Conservation (phyloP, 2,888 invertebrate genomes). For the Perithous albicinctus region DNA sequence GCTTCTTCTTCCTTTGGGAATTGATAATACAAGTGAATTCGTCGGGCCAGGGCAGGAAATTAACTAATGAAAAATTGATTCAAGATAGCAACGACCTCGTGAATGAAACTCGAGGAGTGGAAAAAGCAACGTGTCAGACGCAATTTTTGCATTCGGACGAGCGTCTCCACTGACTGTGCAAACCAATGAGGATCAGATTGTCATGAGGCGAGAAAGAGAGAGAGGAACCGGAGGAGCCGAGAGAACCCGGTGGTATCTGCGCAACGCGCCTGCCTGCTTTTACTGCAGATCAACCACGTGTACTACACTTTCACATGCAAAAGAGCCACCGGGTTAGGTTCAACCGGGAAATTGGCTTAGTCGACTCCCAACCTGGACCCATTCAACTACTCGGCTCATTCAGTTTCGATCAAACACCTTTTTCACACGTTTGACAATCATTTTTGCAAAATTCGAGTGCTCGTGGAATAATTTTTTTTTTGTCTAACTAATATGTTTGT, state of each 20-base stretch:
- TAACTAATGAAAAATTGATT: constrained; percentile 45
- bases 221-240: constrained; percentile 8
- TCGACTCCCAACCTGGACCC: constrained; percentile 69
- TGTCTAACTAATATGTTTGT: no score
- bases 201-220: constrained; percentile 29
- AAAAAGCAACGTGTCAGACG: no score
- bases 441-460: not conserved
- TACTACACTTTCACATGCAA: constrained; percentile 80
- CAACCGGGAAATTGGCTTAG: constrained; percentile 69
- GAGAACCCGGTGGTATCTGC: constrained; percentile 77
- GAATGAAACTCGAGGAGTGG: not conserved
- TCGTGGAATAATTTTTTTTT: no score
- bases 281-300: constrained; percentile 80
- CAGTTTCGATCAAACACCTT: not conserved
- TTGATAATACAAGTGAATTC: constrained; percentile 32
- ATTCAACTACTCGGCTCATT: not conserved
- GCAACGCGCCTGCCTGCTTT: constrained; percentile 77
- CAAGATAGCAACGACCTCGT: not conserved
- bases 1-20: constrained; percentile 32
- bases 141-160: constrained; percentile 40
- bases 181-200: constrained; percentile 26
- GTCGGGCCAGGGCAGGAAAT: constrained; percentile 24
- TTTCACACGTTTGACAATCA: not conserved
- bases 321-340: constrained; percentile 72
- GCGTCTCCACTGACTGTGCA: not conserved